Evolutionary conservation across 2,113 vertebrate species (phyloP).

Genomic region (Oreocharis arfaki): DNA sequence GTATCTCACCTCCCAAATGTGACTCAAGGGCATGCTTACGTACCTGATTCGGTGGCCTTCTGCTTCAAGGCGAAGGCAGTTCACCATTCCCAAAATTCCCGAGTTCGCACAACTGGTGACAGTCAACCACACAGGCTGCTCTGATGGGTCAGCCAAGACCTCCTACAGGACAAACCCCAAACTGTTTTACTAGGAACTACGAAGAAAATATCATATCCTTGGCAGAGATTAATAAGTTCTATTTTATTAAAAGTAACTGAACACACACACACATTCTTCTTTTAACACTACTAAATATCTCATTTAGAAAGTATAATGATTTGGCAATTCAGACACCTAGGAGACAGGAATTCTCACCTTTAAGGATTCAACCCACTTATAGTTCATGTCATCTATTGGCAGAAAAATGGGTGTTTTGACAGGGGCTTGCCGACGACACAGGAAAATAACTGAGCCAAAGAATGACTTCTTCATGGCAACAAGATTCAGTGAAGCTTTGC

Average conservation of each 20-base stretch:
- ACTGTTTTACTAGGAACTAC: background rate
- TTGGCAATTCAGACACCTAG: background rate
- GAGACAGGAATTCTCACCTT: conserved; percentile 75
- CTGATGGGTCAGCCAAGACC: conserved; percentile 71
- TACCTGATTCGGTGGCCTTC: conserved; percentile 89
- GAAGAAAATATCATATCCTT: background rate
- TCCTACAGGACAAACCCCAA: conserved; percentile 27
- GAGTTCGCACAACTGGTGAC: conserved; percentile 75
- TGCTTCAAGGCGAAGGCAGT: conserved; percentile 89
- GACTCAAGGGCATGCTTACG: background rate
- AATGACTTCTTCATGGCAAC: conserved; percentile 83
- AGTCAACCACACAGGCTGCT: conserved; percentile 83
- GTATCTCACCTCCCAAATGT: background rate
- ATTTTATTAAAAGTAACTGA: background rate
- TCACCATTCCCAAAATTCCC: conserved; percentile 92
- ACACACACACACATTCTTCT: background rate
- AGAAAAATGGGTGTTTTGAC: conserved; percentile 72
- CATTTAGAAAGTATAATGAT: background rate
- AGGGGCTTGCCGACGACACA: conserved; percentile 73
- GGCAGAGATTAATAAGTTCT: background rate
- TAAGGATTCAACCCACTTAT: conserved; percentile 87
- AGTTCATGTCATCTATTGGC: conserved; percentile 78
- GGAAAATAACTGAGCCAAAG: conserved; percentile 86
- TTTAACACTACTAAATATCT: background rate
- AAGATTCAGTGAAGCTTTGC: conserved; percentile 68